Evolutionary conservation across 2,888 invertebrate genomes (phyloP), one percentile per base, ranked within the genome.

Genomic region (Andrena chrysosceles): DNA sequence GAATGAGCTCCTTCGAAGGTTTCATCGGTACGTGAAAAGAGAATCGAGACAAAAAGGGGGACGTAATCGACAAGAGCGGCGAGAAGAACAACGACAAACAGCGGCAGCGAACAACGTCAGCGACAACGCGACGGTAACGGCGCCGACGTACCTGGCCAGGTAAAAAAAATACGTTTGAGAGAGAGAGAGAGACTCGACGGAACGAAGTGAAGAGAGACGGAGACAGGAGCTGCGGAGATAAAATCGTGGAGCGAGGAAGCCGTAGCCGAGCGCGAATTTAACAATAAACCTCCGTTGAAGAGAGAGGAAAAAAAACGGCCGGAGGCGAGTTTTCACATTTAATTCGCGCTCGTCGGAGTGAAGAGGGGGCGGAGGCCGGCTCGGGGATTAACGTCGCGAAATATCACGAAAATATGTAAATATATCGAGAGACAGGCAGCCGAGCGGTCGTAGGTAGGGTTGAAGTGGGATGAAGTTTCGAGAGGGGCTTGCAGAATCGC

Each of bases 321-420:
- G 81, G 81, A 87, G 88, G 85, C 85, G 87, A 88, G 87, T 89
- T 90, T 91, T 91, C 89, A 89, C 90, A 90, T 92, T 91, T 91
- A 92, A 92, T 91, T 90, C 89, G 89, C 88, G 85, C 86, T 87
- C 83, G 85, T 35, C 83, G 85, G 81, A 85, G 80, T 84, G 83
- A 86, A 72, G 85, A 70, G 80, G 73, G 81, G 76, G 76, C 42
- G 81, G 72, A 60, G 79, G 72, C 56, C 77, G 89, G 86, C 86
- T 85, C 84, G 78, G 82, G 90, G 92, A 91, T 93, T 92, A 93
- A 89, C 89, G 88, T 90, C 79, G 89, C 88, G 88, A 90, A 90
- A 91, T 91, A 91, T 92, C 88, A 90, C 89, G 85, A 89, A 92
- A 92, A 92, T 92, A 91, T 92, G 90, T 91, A 91, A 92, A 92